Percentiles rank a stretch among this genome's conserved stretches.
Conservation (phyloP, 2,797 vertebrate genomes). For the Poliocrania exsul region DNA sequence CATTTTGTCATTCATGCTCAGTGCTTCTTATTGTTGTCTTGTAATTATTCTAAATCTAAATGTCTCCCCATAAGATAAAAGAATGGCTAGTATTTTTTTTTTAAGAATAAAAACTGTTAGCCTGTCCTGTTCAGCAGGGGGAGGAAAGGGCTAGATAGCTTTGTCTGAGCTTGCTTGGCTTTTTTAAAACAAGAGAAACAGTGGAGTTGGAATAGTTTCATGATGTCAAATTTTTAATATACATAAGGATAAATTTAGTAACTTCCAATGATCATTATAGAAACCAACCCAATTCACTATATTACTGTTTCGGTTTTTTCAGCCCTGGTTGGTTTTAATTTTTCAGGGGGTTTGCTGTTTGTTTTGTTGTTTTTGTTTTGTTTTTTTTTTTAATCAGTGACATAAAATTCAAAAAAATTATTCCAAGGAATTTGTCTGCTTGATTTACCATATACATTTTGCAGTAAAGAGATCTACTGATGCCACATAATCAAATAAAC, state of each 20-base stretch:
- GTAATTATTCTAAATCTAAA: constrained; percentile 39
- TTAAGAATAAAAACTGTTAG: neutral
- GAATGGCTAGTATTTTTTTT: neutral
- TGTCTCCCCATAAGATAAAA: constrained; percentile 14
- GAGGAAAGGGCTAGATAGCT: neutral
- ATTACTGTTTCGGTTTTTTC: neutral
- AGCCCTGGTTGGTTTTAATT: neutral
- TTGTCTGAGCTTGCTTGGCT: neutral
- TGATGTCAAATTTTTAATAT: neutral
- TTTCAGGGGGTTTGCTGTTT: rapidly evolving
- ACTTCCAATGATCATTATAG: neutral
- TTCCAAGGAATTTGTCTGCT: neutral
- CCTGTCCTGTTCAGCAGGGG: constrained; percentile 16
- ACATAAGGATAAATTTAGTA: neutral
- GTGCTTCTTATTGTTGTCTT: constrained; percentile 20
- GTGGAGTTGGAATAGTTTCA: neutral
- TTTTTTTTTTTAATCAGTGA: neutral
- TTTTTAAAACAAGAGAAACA: constrained; percentile 21
- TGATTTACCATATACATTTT: neutral
- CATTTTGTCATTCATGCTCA: constrained; percentile 37
- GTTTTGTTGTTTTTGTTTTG: neutral
- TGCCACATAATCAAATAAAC: neutral
- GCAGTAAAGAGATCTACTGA: neutral
- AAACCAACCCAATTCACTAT: neutral
- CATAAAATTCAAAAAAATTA: neutral